phyloP scores from a whole-genome alignment of 2,113 vertebrate species.

The Gnathonemus echidnorhynchus region DNA sequence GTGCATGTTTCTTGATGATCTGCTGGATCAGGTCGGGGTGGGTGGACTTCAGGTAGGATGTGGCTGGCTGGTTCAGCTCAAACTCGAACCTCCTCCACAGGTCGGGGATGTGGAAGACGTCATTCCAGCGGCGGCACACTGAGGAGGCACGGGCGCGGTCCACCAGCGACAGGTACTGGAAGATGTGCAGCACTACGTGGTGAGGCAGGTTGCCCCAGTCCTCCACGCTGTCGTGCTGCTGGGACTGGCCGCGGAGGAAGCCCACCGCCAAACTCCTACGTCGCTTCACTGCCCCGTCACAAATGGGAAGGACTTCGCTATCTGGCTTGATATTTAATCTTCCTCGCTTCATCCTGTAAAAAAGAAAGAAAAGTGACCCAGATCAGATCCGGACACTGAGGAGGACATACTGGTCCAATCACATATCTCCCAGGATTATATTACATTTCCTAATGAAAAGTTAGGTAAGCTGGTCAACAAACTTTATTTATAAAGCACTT shows the following conservation, averaged over 20 bases:
- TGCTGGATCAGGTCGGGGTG: conserved; percentile 86
- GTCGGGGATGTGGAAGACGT: conserved; percentile 81
- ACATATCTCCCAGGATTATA: not conserved
- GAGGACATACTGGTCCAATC: not conserved
- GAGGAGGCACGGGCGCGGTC: conserved; percentile 75
- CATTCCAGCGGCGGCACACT: conserved; percentile 77
- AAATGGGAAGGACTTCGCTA: conserved; percentile 47
- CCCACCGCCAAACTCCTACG: conserved; percentile 42
- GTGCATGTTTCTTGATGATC: conserved; percentile 80
- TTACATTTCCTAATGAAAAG: not conserved
- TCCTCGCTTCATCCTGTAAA: conserved; percentile 69
- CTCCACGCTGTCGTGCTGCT: not conserved
- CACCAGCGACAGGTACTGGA: conserved; percentile 75
- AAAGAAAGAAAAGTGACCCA: not conserved
- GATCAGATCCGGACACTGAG: not conserved
- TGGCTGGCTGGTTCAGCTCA: conserved; percentile 80
- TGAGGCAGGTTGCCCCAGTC: conserved; percentile 78
- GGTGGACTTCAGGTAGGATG: conserved; percentile 79
- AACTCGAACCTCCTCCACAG: conserved; percentile 88
- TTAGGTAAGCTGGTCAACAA: not conserved
- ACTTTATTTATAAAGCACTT: too few species aligned
- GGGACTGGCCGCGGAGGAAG: conserved; percentile 26
- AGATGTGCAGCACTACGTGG: conserved; percentile 67
- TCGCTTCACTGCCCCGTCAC: conserved; percentile 55
- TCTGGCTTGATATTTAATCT: conserved; percentile 45